Percentiles rank a stretch among this genome's conserved stretches.
Evolutionary conservation across 2,888 invertebrate species (phyloP).

Genomic region (Sesia apiformis): DNA sequence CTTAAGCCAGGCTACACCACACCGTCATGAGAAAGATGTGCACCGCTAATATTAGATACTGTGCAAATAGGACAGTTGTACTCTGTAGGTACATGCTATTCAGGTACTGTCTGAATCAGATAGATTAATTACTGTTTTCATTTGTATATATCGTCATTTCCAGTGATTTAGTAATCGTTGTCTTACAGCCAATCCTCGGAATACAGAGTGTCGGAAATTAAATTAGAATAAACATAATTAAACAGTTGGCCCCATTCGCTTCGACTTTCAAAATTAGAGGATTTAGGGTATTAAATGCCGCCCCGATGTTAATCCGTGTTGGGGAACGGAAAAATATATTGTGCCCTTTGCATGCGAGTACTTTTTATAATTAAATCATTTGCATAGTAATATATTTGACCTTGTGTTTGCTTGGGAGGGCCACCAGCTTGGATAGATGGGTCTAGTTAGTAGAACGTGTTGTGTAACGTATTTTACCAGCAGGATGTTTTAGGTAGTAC

Average conservation of each 20-base stretch:
- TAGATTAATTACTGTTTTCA: neutral
- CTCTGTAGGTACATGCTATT: too few relatives aligned
- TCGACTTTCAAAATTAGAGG: constrained; percentile 46
- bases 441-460: too few relatives aligned
- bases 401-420: constrained; percentile 6
- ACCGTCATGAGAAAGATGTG: too few relatives aligned
- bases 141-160: neutral
- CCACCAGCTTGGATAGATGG: too few relatives aligned
- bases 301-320: constrained; percentile 40
- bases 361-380: constrained; percentile 44
- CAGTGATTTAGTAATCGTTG: neutral
- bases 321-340: constrained; percentile 28
- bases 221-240: constrained; percentile 64
- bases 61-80: too few relatives aligned
- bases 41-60: too few relatives aligned
- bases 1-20: too few relatives aligned
- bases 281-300: constrained; percentile 38
- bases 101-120: too few relatives aligned
- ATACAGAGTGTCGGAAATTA: constrained; percentile 44
- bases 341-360: constrained; percentile 19
- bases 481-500: too few relatives aligned
- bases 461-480: too few relatives aligned
- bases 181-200: constrained; percentile 19
- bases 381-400: constrained; percentile 31
- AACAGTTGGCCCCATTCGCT: constrained; percentile 46